A percentile compares a stretch with the other conserved stretches of the same genome.
Conservation (phyloP, 1,140 invertebrate species). For the Zaprionus taronus region DNA sequence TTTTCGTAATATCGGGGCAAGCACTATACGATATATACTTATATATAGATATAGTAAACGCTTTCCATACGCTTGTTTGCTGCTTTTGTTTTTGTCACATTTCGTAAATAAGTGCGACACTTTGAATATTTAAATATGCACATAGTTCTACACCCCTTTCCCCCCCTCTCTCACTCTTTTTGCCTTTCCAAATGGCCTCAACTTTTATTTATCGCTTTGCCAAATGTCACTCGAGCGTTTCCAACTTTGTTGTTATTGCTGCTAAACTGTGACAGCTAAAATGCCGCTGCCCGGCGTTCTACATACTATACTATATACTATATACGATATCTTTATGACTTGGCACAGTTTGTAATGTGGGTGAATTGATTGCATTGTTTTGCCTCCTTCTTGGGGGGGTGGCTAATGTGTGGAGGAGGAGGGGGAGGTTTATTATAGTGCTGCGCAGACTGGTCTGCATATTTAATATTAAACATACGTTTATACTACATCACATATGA, state of each 20-base stretch:
- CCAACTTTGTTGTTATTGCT: slow-evolving; percentile 40
- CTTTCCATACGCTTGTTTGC: background rate
- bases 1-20: slow-evolving; percentile 4
- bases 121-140: slow-evolving; percentile 79
- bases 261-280: slow-evolving; percentile 51
- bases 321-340: slow-evolving; percentile 54
- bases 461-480: slow-evolving; percentile 24
- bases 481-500: slow-evolving; percentile 6
- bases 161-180: background rate
- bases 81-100: slow-evolving; percentile 25
- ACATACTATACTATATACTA: background rate
- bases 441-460: slow-evolving; percentile 32
- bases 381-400: background rate
- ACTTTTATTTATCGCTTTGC: slow-evolving; percentile 74
- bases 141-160: slow-evolving; percentile 38
- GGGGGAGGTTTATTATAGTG: background rate
- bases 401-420: background rate
- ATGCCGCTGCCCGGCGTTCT: slow-evolving; percentile 29
- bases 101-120: slow-evolving; percentile 61
- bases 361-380: slow-evolving; percentile 34
- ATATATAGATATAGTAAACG: background rate
- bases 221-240: slow-evolving; percentile 75
- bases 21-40: background rate
- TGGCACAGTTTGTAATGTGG: slow-evolving; percentile 54
- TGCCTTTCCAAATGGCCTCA: slow-evolving; percentile 59